Percentiles rank a stretch among this genome's conserved stretches.
Evolutionary conservation across 23 tunicate genomes (phyloP).

Genomic region (Styela clava): DNA sequence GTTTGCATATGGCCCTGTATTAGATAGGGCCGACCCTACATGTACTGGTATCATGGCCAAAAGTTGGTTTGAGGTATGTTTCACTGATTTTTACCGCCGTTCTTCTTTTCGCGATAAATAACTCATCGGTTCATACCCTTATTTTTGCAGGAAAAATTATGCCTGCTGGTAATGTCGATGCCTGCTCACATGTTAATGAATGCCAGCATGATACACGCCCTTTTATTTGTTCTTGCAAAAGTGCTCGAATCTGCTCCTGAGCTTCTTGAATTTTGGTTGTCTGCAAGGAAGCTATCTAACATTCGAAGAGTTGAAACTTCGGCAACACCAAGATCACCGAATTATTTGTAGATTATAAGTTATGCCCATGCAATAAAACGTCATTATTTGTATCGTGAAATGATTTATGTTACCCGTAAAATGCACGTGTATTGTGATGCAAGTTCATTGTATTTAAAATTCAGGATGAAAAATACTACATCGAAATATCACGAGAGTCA

Average conservation of each 20-base stretch:
- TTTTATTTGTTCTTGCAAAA: conserved; percentile 34
- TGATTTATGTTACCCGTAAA: no score
- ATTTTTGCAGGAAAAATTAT: conserved; percentile 61
- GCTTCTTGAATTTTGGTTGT: conserved; percentile 58
- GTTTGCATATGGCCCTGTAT: no score
- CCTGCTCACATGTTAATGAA: conserved; percentile 64
- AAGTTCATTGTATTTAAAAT: no score
- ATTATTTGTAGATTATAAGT: not conserved
- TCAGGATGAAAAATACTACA: no score
- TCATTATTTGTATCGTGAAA: no score
- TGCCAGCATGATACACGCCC: conserved; percentile 52
- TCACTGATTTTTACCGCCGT: no score
- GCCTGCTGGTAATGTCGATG: conserved; percentile 86
- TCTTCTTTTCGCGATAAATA: no score
- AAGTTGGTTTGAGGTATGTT: no score
- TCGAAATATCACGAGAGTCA: no score
- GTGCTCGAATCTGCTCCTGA: conserved; percentile 58
- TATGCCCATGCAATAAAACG: not conserved
- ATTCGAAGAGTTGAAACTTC: conserved; percentile 32
- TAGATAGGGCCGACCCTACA: no score
- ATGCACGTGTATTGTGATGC: no score
- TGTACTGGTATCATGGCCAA: no score
- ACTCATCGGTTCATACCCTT: not conserved
- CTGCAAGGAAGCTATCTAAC: conserved; percentile 44
- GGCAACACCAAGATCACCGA: conserved; percentile 8